Evolutionary conservation across 2,113 vertebrate genomes (phyloP), one percentile per base, ranked within the genome.

Genomic region (Orcinus orca): DNA sequence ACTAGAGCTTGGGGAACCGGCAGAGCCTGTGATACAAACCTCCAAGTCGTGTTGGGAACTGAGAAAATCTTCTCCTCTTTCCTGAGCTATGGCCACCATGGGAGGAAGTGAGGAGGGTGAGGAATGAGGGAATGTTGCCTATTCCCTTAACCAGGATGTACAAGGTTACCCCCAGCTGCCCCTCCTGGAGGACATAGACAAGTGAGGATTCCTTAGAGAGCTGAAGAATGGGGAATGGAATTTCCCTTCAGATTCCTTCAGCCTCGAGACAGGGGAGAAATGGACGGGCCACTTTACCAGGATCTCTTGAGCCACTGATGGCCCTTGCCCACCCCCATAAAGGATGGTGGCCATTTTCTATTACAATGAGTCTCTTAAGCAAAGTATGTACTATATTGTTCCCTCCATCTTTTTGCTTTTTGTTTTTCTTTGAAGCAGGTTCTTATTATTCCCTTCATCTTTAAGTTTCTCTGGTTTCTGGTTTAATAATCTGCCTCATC

Each of bases 391-490:
- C 26, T 44, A 0, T 36, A 8, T 21, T 53, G 38, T 73, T 81
- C 29, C 33, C 58, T 76, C n/a, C 5, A 4, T 36, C 81, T 77
- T 63, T 53, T 53, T 53, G 53, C 5, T 17, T 53, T 53, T 53
- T 53, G 53, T 17, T 12, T 50, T 50, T 53, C 1, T 53, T 53
- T 53, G 53, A 53, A 53, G 53, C 53, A 53, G 53, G 5, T 53
- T 53, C 53, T 53, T 36, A 13, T 14, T 65, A 38, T 73, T 81
- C 29, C 36, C 58, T 76, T 31, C 5, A 3, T 41, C 81, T 77
- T 63, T 70, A 58, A 47, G 21, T 90, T 60, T 89, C 38, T 76
- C 36, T 93, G 26, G 47, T 93, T 90, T 96, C 93, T 84, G 18
- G 18, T 38, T 71, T 80, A 84, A 87, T 67, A 29, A 88, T 25